A percentile compares a stretch with the other conserved stretches of the same genome.
These are phyloP conservation scores for Pocillopora meandrina DNA, from an alignment of 92 coral and sea anemone species.

Conservation along the genomic window DNA sequence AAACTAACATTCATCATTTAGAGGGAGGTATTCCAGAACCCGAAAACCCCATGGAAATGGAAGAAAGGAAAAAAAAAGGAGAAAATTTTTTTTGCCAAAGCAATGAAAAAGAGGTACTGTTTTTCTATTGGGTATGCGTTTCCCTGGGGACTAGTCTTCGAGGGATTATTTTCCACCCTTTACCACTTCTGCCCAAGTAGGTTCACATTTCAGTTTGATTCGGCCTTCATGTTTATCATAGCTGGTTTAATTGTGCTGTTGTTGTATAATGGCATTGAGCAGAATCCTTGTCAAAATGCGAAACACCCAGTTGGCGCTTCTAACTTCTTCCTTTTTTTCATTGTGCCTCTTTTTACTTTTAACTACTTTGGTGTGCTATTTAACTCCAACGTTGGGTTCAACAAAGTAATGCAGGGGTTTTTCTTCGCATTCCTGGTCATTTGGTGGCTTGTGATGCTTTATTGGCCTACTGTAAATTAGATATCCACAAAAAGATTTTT, in stretches of 20 bases:
- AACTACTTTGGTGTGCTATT: conserved; percentile 72
- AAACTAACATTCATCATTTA: no score
- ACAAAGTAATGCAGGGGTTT: neutral
- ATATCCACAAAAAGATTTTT: no score
- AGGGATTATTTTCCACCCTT: conserved; percentile 79
- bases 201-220: conserved; percentile 91
- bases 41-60: no score
- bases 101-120: conserved; percentile 47
- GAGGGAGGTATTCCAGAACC: no score
- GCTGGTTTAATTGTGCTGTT: conserved; percentile 76
- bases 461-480: neutral
- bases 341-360: conserved; percentile 70
- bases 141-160: conserved; percentile 84
- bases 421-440: neutral
- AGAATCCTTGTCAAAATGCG: neutral
- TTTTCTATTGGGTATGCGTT: conserved; percentile 83
- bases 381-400: neutral
- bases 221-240: conserved; percentile 91
- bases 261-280: conserved; percentile 60
- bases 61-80: no score
- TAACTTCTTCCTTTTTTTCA: conserved; percentile 60
- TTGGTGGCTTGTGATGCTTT: neutral
- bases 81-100: no score
- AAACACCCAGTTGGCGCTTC: conserved; percentile 56
- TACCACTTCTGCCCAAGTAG: conserved; percentile 91